A percentile compares a stretch with the other conserved stretches of the same genome.
These are phyloP conservation scores for Brachylomia viminalis DNA, from an alignment of 2,888 invertebrate species.

Conservation along the genomic window DNA sequence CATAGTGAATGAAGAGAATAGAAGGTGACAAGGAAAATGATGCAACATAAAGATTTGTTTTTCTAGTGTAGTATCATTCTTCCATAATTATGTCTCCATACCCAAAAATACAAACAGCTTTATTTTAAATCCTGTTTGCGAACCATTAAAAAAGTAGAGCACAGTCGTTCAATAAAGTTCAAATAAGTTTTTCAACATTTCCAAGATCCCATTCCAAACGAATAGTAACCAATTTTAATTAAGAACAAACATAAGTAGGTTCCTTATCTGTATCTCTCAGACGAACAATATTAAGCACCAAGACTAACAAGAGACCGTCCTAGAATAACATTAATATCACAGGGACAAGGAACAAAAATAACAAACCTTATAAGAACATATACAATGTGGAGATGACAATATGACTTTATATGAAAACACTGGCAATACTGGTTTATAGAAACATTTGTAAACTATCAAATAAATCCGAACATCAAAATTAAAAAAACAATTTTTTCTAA, in stretches of 20 bases:
- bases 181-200: neutral
- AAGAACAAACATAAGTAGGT: neutral
- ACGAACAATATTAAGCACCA: constrained; percentile 4
- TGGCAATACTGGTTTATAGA: too few species aligned
- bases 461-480: too few species aligned
- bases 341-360: neutral
- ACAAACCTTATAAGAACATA: too few species aligned
- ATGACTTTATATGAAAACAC: too few species aligned
- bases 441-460: too few species aligned
- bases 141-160: neutral
- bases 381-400: too few species aligned
- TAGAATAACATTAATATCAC: constrained; percentile 8
- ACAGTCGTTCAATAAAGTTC: too few species aligned
- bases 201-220: neutral
- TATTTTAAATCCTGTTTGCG: neutral
- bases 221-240: neutral
- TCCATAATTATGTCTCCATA: neutral
- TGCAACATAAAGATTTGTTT: neutral
- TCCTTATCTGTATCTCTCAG: neutral
- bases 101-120: neutral
- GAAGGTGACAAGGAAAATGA: neutral
- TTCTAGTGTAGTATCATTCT: neutral
- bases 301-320: neutral
- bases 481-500: too few species aligned
- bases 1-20: neutral